phyloP scores from a whole-genome alignment of 2,797 vertebrate species.

The Lerista edwardsae region DNA sequence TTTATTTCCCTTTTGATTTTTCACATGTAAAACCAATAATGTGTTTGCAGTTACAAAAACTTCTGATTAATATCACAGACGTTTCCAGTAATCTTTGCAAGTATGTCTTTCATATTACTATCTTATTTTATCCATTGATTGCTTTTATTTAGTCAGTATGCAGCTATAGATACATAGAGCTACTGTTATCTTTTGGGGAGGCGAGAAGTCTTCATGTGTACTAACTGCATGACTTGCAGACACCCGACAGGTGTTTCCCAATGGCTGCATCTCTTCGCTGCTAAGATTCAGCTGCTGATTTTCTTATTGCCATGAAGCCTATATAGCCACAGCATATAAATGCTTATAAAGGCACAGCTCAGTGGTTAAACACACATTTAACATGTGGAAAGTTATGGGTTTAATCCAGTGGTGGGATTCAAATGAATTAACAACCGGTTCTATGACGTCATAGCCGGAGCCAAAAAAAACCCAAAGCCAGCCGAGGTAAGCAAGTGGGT shows the following conservation, averaged over 20 bases:
- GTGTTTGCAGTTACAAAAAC: not conserved
- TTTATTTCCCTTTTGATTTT: not conserved
- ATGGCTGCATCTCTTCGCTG: not conserved
- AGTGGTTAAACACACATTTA: too few relatives aligned
- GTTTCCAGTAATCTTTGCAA: not conserved
- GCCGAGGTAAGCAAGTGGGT: too few relatives aligned
- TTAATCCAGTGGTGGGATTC: too few relatives aligned
- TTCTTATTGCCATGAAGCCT: not conserved
- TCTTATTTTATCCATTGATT: not conserved
- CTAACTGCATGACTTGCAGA: not conserved
- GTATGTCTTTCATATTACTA: not conserved
- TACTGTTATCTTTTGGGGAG: not conserved
- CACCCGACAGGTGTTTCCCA: not conserved
- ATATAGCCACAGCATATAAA: too few relatives aligned
- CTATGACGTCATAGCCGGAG: too few relatives aligned
- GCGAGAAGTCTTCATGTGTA: not conserved
- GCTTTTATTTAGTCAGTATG: not conserved
- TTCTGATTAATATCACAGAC: not conserved
- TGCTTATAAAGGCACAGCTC: too few relatives aligned
- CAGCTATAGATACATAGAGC: not conserved
- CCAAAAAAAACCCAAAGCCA: too few relatives aligned
- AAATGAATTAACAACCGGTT: too few relatives aligned
- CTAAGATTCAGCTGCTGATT: not conserved
- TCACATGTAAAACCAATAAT: not conserved
- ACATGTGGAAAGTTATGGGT: too few relatives aligned